Evolutionary conservation across 2,113 vertebrate species (phyloP).

Genomic region (Ophthalmolycus amberensis): DNA sequence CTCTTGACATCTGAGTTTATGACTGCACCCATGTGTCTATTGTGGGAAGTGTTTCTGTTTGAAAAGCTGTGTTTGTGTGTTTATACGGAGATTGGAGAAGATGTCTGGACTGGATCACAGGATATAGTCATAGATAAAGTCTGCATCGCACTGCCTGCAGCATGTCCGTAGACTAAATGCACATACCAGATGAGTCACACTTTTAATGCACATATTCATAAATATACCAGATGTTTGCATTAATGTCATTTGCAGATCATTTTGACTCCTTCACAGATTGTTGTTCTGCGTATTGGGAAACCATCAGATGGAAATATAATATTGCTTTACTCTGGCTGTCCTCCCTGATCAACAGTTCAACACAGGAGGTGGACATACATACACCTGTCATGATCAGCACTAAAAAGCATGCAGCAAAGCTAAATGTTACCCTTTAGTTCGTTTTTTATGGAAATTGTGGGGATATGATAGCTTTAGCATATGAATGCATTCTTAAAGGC

Average conservation of each 20-base stretch:
- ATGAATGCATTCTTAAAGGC: slow-evolving; percentile 31
- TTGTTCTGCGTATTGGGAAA: slow-evolving; percentile 55
- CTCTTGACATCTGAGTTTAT: slow-evolving; percentile 27
- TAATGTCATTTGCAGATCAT: slow-evolving; percentile 46
- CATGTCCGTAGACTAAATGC: slow-evolving; percentile 45
- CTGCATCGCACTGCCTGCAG: slow-evolving; percentile 20
- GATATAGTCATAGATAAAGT: slow-evolving; percentile 33
- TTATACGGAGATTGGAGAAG: slow-evolving; percentile 43
- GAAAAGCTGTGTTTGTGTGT: slow-evolving; percentile 51
- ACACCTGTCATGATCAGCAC: slow-evolving; percentile 58
- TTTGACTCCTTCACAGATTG: slow-evolving; percentile 37
- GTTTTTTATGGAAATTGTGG: slow-evolving; percentile 46
- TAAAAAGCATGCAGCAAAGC: slow-evolving; percentile 39
- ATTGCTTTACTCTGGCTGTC: slow-evolving; percentile 52
- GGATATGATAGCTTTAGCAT: slow-evolving; percentile 53
- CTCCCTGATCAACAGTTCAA: slow-evolving; percentile 50
- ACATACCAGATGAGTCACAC: slow-evolving; percentile 59
- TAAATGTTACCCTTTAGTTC: slow-evolving; percentile 20
- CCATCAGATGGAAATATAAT: slow-evolving; percentile 65
- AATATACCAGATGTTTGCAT: slow-evolving; percentile 64
- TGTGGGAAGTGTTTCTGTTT: slow-evolving; percentile 48
- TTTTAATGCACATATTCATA: slow-evolving; percentile 60
- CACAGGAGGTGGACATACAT: slow-evolving; percentile 35
- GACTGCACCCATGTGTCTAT: slow-evolving; percentile 22
- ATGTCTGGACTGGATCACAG: slow-evolving; percentile 37